Conservation (phyloP, 2,888 invertebrate genomes). For the Caenorhabditis auriculariae region DNA sequence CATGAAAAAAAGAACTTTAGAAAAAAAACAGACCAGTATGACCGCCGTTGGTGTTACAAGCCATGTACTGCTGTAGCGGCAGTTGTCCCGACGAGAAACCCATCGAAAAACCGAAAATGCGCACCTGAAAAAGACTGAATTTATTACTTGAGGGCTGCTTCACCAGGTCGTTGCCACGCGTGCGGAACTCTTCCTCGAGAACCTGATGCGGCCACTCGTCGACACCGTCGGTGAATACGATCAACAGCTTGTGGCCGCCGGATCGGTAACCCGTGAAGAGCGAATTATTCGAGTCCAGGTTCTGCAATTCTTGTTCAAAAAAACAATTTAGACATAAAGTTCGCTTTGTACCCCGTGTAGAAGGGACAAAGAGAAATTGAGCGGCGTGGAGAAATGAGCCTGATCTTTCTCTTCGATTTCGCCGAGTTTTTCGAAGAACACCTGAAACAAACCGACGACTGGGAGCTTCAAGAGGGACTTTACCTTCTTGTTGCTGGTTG, state of each 20-base stretch:
- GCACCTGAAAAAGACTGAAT: constrained; percentile 29
- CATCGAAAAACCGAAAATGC: constrained; percentile 59
- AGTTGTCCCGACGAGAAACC: constrained; percentile 55
- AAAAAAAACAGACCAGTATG: constrained; percentile 20
- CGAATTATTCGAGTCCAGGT: constrained; percentile 29
- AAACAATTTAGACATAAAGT: neutral
- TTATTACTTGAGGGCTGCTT: neutral
- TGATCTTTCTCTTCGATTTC: constrained; percentile 55
- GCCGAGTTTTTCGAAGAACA: constrained; percentile 49
- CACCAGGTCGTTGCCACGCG: constrained; percentile 23
- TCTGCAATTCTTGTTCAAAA: constrained; percentile 19
- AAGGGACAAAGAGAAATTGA: constrained; percentile 44
- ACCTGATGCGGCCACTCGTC: constrained; percentile 68
- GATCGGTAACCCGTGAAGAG: constrained; percentile 52
- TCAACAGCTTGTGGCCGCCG: constrained; percentile 68
- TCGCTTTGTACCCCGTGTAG: constrained; percentile 43
- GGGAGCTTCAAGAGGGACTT: neutral
- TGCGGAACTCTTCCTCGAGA: constrained; percentile 62
- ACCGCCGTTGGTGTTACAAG: constrained; percentile 44
- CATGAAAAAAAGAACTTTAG: neutral
- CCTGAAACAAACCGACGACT: constrained; percentile 10
- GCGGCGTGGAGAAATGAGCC: constrained; percentile 48
- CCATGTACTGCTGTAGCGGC: constrained; percentile 46
- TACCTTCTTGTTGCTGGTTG: constrained; percentile 57
- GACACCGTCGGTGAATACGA: constrained; percentile 70